Evolutionary conservation across 2,113 vertebrate genomes (phyloP), one percentile per base, ranked within the genome.

Genomic region (Tachysurus vachellii): DNA sequence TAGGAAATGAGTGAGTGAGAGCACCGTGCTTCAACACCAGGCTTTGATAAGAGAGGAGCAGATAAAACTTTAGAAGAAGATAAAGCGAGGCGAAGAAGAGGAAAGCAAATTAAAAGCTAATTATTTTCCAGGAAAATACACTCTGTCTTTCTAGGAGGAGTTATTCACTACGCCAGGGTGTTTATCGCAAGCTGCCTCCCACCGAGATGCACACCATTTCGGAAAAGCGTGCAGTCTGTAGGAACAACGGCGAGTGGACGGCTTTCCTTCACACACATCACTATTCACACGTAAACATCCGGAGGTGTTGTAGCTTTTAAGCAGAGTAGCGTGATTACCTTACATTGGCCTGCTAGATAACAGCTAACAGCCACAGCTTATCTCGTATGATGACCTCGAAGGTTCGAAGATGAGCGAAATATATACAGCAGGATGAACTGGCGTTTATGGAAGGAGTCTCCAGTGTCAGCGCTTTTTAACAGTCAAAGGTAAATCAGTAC

Each of bases 31-130:
- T 85, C 42, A 83, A 17, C 59, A 79, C 50, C 56, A 76, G 81
- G 61, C 59, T 68, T 88, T 80, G 83, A 53, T 88, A 85, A 71
- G 70, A 44, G 19, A 73, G 70, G 10, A 11, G 70, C 70, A 73
- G 42, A 73, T 73, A 44, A 73, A 73, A 47, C 70, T 73, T 73
- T 73, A 21, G 64, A 42, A 16, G 68, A 70, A 71, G 85, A 28
- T 85, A 88, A 86, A 88, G 85, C 10, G 13, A 70, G 23, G 17
- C 28, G 17, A 36, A 79, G 71, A 36, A 36, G 47, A 61, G 70
- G 57, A 82, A 88, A 80, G 71, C 84, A 91, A 88, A 94, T 91
- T 92, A 93, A 92, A 93, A 92, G 91, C 92, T 93, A 90, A 93
- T 93, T 92, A 93, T 87, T 90, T 86, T 77, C 82, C 88, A 80